Conservation (phyloP, 1,140 invertebrate species). For the Rhyzopertha dominica region DNA sequence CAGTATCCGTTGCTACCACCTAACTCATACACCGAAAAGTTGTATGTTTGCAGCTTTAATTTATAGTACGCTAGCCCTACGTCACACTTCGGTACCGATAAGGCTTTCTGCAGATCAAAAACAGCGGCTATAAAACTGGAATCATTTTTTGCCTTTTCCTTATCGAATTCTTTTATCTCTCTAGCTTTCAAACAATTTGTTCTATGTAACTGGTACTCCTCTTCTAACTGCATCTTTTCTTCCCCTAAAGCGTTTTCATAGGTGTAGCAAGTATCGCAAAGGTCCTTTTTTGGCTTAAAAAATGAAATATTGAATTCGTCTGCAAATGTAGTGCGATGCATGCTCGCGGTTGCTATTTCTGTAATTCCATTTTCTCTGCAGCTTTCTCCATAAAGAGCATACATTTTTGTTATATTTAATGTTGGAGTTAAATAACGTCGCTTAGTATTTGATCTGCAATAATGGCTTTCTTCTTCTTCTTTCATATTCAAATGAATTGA, state of each 20-base stretch:
- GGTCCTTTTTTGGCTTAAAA: conserved; percentile 14
- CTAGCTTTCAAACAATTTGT: conserved; percentile 9
- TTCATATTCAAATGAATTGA: too few relatives aligned
- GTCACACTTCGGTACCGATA: conserved; percentile 7
- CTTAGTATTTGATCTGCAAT: too few relatives aligned
- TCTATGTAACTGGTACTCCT: background rate
- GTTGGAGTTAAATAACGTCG: too few relatives aligned
- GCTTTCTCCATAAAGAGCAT: conserved; percentile 10
- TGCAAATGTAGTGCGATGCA: conserved; percentile 5
- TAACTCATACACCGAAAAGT: conserved; percentile 34
- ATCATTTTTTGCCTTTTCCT: conserved; percentile 9
- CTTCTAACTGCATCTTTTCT: conserved; percentile 1
- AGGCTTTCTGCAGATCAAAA: conserved; percentile 11
- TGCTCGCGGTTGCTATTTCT: conserved; percentile 7
- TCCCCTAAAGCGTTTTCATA: conserved; percentile 3
- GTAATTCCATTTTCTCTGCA: conserved; percentile 6
- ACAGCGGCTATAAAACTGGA: conserved; percentile 2
- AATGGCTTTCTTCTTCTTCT: too few relatives aligned
- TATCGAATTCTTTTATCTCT: conserved; percentile 10
- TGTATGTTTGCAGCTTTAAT: conserved; percentile 22
- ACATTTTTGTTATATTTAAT: too few relatives aligned
- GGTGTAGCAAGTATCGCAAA: conserved; percentile 10
- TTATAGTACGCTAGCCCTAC: conserved; percentile 18
- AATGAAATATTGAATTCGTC: conserved; percentile 14
- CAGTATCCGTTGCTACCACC: conserved; percentile 23